Conservation (phyloP, 2,113 vertebrate species). For the Eulacestoma nigropectus region DNA sequence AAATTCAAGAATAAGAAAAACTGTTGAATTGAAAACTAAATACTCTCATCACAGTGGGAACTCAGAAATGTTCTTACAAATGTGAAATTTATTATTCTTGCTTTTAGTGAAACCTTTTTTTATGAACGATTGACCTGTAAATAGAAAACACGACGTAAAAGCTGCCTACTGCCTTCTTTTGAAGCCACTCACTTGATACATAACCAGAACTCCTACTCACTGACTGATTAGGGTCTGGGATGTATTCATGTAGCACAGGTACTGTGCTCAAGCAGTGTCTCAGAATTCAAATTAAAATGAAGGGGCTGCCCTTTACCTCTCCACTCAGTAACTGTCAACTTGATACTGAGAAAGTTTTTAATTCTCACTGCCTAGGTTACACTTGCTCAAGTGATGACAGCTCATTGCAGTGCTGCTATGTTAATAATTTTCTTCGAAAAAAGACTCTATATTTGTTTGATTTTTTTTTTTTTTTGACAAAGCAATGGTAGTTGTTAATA, state of each 20-base stretch:
- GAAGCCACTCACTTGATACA: not conserved
- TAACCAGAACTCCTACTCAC: not conserved
- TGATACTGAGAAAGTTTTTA: not conserved
- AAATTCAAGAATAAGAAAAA: not conserved
- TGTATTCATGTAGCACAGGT: not conserved
- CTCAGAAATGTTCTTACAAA: not conserved
- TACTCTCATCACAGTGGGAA: not conserved
- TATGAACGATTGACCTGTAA: rapidly evolving
- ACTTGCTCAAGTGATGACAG: not conserved
- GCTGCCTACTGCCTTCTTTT: not conserved
- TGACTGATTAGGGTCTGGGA: not conserved
- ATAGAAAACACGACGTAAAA: not conserved
- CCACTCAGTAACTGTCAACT: not conserved
- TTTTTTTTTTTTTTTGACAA: not conserved
- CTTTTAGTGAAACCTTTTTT: not conserved
- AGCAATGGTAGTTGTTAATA: not conserved
- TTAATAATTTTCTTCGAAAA: not conserved
- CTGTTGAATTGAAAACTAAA: not conserved
- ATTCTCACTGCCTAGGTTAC: not conserved
- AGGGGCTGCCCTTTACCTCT: not conserved
- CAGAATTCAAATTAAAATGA: not conserved
- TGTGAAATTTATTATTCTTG: not conserved
- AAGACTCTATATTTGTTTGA: not conserved
- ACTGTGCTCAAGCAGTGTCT: not conserved
- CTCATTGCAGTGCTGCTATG: not conserved